Evolutionary conservation across 2,797 vertebrate species (phyloP).

Genomic region (Danio tinwini): DNA sequence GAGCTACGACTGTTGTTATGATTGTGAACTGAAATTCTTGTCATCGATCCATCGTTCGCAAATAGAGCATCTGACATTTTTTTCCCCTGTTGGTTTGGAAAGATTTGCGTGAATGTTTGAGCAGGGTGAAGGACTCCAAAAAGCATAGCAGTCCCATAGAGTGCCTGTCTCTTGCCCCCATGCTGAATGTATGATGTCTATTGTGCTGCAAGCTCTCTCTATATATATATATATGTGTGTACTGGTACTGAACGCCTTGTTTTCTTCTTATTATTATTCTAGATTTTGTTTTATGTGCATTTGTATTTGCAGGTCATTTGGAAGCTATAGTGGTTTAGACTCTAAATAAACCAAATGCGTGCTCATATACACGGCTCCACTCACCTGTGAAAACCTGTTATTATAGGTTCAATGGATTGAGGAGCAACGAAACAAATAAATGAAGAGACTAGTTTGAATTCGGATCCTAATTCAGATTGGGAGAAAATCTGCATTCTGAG

Average conservation of each 20-base stretch:
- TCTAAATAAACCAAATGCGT: neutral
- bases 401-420: constrained; percentile 16
- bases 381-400: constrained; percentile 45
- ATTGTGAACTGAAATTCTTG: neutral
- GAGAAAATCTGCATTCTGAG: constrained; percentile 56
- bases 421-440: neutral
- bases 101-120: constrained; percentile 31
- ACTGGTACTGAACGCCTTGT: constrained; percentile 42
- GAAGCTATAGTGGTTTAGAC: constrained; percentile 23
- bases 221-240: constrained; percentile 28
- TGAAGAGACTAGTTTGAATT: constrained; percentile 5
- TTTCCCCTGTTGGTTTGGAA: constrained; percentile 4
- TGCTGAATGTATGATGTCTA: constrained; percentile 69
- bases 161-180: constrained; percentile 61
- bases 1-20: neutral
- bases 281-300: constrained; percentile 31
- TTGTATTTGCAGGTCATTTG: constrained; percentile 42
- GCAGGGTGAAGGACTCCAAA: constrained; percentile 50
- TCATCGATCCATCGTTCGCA: constrained; percentile 13
- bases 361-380: constrained; percentile 36
- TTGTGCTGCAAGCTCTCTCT: constrained; percentile 63
- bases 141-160: constrained; percentile 59
- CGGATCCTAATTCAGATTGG: constrained; percentile 15
- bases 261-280: constrained; percentile 32
- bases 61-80: neutral